Conservation (phyloP, 1,140 invertebrate genomes). For the Penaeus vannamei region DNA sequence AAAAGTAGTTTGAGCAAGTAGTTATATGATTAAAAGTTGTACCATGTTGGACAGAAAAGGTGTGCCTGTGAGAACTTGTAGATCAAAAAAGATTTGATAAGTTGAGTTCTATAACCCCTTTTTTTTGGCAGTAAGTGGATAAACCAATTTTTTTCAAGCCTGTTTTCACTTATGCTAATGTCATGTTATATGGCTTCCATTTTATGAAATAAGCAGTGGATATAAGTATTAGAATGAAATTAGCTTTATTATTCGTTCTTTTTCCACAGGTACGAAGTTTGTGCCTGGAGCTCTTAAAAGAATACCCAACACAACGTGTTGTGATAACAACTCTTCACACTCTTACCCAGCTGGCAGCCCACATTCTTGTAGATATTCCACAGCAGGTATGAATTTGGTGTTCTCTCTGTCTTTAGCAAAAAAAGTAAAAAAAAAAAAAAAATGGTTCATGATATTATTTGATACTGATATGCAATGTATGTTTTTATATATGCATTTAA, state of each 20-base stretch:
- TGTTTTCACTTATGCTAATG: no score
- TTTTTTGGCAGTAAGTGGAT: no score
- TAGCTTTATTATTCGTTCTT: background rate
- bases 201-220: background rate
- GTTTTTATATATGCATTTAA: background rate
- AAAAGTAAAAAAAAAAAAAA: background rate
- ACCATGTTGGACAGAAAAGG: no score
- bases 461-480: background rate
- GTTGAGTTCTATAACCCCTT: no score
- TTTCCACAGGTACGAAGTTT: slow-evolving; percentile 78
- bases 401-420: background rate
- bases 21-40: no score
- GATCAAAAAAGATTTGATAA: no score
- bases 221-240: background rate
- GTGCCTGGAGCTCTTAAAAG: slow-evolving; percentile 85
- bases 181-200: background rate
- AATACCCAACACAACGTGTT: slow-evolving; percentile 88
- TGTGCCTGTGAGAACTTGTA: no score
- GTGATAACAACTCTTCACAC: slow-evolving; percentile 89
- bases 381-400: slow-evolving; percentile 78
- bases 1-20: no score
- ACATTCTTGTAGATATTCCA: slow-evolving; percentile 91
- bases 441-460: background rate
- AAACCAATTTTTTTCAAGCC: no score
- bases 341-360: slow-evolving; percentile 87